These are phyloP conservation scores for Bombyx mori DNA, from an alignment of 1,140 invertebrate genomes.

Conservation along the genomic window ASM3026992v2 NC_085127.1:9326001-9326500, in stretches of 20 bases:
- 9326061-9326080: too few species aligned
- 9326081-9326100: too few species aligned
- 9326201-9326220: not conserved
- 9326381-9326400: constrained; percentile 19
- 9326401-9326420: constrained; percentile 10
- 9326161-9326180: too few species aligned
- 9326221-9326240: constrained; percentile 27
- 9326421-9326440: constrained; percentile 1
- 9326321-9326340: constrained; percentile 88
- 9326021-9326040: too few species aligned
- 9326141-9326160: too few species aligned
- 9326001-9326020: too few species aligned
- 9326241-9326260: constrained; percentile 8
- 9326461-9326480: too few species aligned
- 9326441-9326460: not conserved
- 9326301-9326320: constrained; percentile 84
- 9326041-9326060: too few species aligned
- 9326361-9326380: constrained; percentile 67
- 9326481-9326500: too few species aligned
- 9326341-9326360: constrained; percentile 75
- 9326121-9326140: too few species aligned
- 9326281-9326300: constrained; percentile 74
- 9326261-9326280: constrained; percentile 35
- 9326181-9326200: too few species aligned
- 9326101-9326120: too few species aligned